A percentile compares a stretch with the other conserved stretches of the same genome.
These are phyloP conservation scores for Microcebus murinus DNA, from an alignment of 2,113 vertebrate species.

Conservation along the genomic window DNA sequence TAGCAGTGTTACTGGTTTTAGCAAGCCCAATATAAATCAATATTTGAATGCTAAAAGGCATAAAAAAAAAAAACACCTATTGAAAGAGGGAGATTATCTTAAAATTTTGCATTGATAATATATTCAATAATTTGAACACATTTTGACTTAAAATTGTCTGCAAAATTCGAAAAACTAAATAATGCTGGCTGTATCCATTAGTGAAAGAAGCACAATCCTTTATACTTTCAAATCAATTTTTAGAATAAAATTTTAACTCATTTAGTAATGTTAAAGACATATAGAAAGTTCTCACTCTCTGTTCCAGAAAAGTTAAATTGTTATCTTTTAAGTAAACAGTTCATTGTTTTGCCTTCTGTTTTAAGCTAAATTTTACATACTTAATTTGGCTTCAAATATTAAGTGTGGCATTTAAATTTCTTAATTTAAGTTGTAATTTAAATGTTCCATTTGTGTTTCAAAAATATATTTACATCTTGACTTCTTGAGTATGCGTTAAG, in stretches of 20 bases:
- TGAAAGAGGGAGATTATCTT: not conserved
- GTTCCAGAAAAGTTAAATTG: not conserved
- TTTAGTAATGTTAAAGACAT: not conserved
- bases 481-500: not conserved
- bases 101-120: not conserved
- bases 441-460: not conserved
- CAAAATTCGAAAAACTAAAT: not conserved
- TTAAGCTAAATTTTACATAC: not conserved
- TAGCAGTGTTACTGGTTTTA: not conserved
- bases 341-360: not conserved
- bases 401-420: not conserved
- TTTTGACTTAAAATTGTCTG: not conserved
- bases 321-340: not conserved
- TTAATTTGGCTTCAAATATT: not conserved
- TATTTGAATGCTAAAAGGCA: not conserved
- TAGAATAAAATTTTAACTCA: not conserved
- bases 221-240: not conserved
- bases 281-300: not conserved
- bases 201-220: not conserved
- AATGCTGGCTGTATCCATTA: not conserved
- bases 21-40: not conserved
- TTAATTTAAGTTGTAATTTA: not conserved
- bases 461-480: slow-evolving; percentile 37
- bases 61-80: not conserved
- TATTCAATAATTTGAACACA: not conserved